A percentile compares a stretch with the other conserved stretches of the same genome.
phyloP scores from a whole-genome alignment of 2,888 invertebrate species.

The Itoplectis maculator region DNA sequence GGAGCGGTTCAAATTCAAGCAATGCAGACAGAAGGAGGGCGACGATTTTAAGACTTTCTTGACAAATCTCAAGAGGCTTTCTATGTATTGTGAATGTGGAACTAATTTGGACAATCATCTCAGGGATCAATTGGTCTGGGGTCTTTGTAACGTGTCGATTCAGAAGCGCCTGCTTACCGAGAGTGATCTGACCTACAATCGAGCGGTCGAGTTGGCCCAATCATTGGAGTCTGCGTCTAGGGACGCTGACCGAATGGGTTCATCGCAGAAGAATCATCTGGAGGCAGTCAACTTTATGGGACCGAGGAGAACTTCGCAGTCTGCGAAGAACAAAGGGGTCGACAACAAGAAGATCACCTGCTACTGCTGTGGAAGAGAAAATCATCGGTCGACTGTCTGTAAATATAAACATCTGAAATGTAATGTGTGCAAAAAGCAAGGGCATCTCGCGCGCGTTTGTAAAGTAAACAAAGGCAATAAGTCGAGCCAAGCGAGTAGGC shows the following conservation, averaged over 20 bases:
- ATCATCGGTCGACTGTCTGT: slow-evolving; percentile 40
- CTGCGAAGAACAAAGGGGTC: background rate
- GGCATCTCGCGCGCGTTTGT: slow-evolving; percentile 43
- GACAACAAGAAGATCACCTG: slow-evolving; percentile 6
- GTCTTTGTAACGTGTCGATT: slow-evolving; percentile 46
- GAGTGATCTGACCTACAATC: slow-evolving; percentile 39
- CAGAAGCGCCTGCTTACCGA: slow-evolving; percentile 58
- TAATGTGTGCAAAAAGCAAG: slow-evolving; percentile 45
- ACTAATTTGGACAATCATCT: slow-evolving; percentile 40
- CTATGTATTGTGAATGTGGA: slow-evolving; percentile 58
- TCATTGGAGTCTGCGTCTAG: slow-evolving; percentile 41
- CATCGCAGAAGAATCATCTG: background rate
- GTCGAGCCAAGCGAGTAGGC: slow-evolving; percentile 16
- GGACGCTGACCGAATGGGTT: slow-evolving; percentile 45
- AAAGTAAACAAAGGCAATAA: slow-evolving; percentile 58
- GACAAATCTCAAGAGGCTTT: slow-evolving; percentile 55
- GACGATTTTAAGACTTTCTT: slow-evolving; percentile 44
- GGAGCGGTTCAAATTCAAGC: slow-evolving; percentile 56
- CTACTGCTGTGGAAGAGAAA: slow-evolving; percentile 46
- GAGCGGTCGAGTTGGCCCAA: slow-evolving; percentile 53
- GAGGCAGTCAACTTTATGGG: slow-evolving; percentile 33
- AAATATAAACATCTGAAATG: slow-evolving; percentile 41
- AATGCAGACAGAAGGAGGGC: slow-evolving; percentile 35
- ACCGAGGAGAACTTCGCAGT: background rate
- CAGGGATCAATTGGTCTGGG: slow-evolving; percentile 63